Base-by-base conservation (phyloP, 2,888 invertebrate genomes). In the Iphiclides podalirius region DNA sequence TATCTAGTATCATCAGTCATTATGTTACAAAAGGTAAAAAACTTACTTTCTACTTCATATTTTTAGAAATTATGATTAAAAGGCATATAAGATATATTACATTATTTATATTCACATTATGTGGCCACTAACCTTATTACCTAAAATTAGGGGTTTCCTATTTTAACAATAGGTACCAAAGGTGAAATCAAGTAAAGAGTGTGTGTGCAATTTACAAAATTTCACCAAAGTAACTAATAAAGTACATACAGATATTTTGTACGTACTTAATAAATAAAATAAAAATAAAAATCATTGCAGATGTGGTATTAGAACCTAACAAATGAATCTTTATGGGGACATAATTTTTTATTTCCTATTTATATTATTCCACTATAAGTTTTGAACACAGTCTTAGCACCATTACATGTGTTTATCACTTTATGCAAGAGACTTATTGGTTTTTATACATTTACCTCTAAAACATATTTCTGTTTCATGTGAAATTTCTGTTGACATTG, bases 401-500 rank as follows among this genome's bases (percentile, higher is more conserved):
- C 72, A 68, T 62, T 60, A 46, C 15, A 31, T 1, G 15, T 36
- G 37, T 28, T 28, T 54, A 46, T 53, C 35, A 54, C 45, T 52
- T 72, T 84, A 85, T 75, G 79, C 70, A 45, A 79, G 58, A 59
- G 82, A 72, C 63, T 82, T 89, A 55, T 64, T 86, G 26, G 91
- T 90, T 82, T 95, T 95, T 55, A 96, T 92, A 75, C 96, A 96
- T 67, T 93, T 93, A 9, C 96, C 96, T 70, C 94, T 92, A 75
- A 94, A 96, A 70, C 96, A 96, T 55, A 96, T 96, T 83, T 96
- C 96, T 26, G 96, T 96, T 90, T 96, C 95, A 60, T 95, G 94
- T 9, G 95, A 94, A 35, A 95, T 89, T 75, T 94, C 94, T 13
- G 95, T 95, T 1, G 94, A 94, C 66, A 94, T 94, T 1, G 95